These are phyloP conservation scores for Platanista minor DNA, from an alignment of 2,113 vertebrate genomes.

Conservation along the genomic window DNA sequence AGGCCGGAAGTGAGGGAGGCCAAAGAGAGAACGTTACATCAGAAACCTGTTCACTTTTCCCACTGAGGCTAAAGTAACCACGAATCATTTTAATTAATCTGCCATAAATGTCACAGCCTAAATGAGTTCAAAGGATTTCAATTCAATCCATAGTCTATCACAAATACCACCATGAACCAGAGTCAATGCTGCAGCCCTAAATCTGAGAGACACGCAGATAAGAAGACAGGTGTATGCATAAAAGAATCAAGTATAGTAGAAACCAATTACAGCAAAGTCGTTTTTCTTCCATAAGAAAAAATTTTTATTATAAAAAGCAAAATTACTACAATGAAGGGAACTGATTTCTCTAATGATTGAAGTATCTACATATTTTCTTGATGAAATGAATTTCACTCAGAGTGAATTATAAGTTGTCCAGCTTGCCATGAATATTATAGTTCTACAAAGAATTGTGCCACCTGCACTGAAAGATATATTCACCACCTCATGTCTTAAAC, in stretches of 20 bases:
- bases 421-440: conserved; percentile 63
- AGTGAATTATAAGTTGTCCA: conserved; percentile 76
- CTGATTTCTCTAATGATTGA: conserved; percentile 77
- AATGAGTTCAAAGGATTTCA: conserved; percentile 80
- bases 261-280: conserved; percentile 78
- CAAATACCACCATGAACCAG: conserved; percentile 69
- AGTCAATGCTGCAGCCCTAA: conserved; percentile 71
- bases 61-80: conserved; percentile 65
- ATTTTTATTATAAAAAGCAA: conserved; percentile 74
- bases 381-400: conserved; percentile 68
- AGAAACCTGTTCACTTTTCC: conserved; percentile 56
- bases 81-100: conserved; percentile 83
- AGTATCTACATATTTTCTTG: conserved; percentile 70
- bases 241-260: conserved; percentile 76
- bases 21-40: conserved; percentile 64
- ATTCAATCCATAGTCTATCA: conserved; percentile 69
- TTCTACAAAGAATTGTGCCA: conserved; percentile 69
- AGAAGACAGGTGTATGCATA: conserved; percentile 74
- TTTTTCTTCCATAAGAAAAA: conserved; percentile 77
- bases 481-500: conserved; percentile 68
- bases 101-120: conserved; percentile 74
- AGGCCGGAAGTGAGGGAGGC: conserved; percentile 44
- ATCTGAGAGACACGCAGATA: conserved; percentile 73
- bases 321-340: conserved; percentile 75
- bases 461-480: conserved; percentile 69